Conservation (phyloP, 2,797 vertebrate species). For the Tiaroga cobitis region DNA sequence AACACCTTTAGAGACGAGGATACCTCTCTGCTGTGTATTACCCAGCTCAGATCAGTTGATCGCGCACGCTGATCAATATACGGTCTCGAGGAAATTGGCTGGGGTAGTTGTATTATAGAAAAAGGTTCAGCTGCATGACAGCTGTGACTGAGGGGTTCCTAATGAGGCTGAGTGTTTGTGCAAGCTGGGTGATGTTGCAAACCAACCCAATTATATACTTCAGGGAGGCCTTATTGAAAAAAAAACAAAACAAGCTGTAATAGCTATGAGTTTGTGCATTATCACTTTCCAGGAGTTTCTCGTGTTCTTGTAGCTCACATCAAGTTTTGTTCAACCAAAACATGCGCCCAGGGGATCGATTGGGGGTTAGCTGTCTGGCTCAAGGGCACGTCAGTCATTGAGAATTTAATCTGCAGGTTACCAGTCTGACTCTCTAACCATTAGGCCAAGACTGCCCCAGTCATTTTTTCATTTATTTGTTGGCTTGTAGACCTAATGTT, state of each 20-base stretch:
- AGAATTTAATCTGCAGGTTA: too few relatives aligned
- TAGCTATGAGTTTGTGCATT: constrained; percentile 58
- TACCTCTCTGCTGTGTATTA: constrained; percentile 13
- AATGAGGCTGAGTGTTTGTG: constrained; percentile 55
- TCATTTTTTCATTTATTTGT: neutral
- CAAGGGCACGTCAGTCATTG: too few relatives aligned
- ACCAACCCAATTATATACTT: constrained; percentile 59
- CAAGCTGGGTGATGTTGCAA: constrained; percentile 24
- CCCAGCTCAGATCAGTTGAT: constrained; percentile 53
- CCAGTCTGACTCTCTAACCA: too few relatives aligned
- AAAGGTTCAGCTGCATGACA: constrained; percentile 45
- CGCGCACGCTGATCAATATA: constrained; percentile 55
- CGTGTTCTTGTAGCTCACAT: constrained; percentile 31
- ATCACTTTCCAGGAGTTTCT: constrained; percentile 57
- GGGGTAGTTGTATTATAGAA: constrained; percentile 29
- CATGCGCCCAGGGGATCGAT: too few relatives aligned
- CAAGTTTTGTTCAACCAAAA: constrained; percentile 28
- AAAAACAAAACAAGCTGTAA: constrained; percentile 57
- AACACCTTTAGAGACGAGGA: constrained; percentile 5
- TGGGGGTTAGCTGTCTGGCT: too few relatives aligned
- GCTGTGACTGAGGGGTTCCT: constrained; percentile 47
- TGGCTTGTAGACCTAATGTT: neutral
- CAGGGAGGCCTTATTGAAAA: constrained; percentile 49
- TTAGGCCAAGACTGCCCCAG: too few relatives aligned
- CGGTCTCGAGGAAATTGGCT: constrained; percentile 51